These are phyloP conservation scores for Ophion costatus DNA, from an alignment of 2,888 invertebrate genomes.

Conservation along the genomic window DNA sequence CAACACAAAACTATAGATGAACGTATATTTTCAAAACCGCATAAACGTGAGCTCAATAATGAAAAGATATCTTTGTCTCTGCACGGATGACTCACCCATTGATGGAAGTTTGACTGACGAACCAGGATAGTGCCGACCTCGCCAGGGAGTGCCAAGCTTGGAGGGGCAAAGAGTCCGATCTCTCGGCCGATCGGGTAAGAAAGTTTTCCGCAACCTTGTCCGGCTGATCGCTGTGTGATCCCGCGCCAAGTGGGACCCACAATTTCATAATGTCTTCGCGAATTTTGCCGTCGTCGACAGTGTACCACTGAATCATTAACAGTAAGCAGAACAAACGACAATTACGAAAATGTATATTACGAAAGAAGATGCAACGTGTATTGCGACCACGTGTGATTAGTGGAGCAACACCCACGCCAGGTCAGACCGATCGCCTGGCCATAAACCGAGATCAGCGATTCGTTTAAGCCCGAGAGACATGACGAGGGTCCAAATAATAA, in stretches of 20 bases:
- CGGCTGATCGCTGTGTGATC: conserved; percentile 75
- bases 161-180: conserved; percentile 93
- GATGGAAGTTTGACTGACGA: conserved; percentile 97
- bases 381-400: not conserved
- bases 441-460: conserved; percentile 47
- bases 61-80: not conserved
- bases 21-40: not conserved
- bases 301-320: conserved; percentile 88
- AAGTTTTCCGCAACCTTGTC: conserved; percentile 91
- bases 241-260: conserved; percentile 87
- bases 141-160: conserved; percentile 96
- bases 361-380: not conserved
- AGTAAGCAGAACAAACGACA: conserved; percentile 11
- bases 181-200: conserved; percentile 89
- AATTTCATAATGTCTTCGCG: conserved; percentile 85
- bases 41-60: not conserved
- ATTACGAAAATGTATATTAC: not conserved
- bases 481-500: conserved; percentile 64
- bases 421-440: conserved; percentile 1
- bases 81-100: conserved; percentile 91
- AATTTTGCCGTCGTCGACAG: conserved; percentile 86
- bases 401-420: conserved; percentile 34
- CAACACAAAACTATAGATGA: too few relatives aligned
- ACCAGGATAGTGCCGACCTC: conserved; percentile 92
- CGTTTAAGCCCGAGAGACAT: conserved; percentile 45